Evolutionary conservation across 2,888 invertebrate species (phyloP).

Genomic region (Drosophila tanythrix): DNA sequence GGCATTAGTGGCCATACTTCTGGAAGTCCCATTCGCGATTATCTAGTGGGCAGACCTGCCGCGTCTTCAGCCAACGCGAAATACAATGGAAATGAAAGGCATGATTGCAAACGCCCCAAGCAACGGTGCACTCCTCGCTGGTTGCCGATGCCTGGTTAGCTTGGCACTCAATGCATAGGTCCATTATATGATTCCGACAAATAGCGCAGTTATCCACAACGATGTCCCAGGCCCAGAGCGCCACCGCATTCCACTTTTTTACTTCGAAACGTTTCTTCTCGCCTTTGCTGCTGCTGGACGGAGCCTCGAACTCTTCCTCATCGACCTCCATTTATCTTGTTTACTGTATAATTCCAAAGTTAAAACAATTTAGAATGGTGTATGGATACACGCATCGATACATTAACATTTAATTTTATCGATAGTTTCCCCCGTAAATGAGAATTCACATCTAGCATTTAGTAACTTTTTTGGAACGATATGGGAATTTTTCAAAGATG

Average conservation of each 20-base stretch:
- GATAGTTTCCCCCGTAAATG: neutral
- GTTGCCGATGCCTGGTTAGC: conserved; percentile 99
- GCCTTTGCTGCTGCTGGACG: conserved; percentile 95
- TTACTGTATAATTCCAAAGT: neutral
- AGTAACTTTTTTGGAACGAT: neutral
- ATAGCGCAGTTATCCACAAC: conserved; percentile 99
- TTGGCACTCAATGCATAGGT: conserved; percentile 99
- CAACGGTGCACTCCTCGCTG: conserved; percentile 99
- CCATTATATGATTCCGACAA: conserved; percentile 99
- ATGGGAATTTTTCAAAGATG: neutral
- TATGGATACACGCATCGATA: neutral
- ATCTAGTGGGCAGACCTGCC: conserved; percentile 99
- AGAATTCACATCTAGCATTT: neutral
- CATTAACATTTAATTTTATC: neutral
- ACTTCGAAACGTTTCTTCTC: conserved; percentile 99
- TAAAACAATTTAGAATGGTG: neutral
- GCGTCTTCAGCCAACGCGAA: conserved; percentile 99
- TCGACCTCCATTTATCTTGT: conserved; percentile 92
- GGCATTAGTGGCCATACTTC: conserved; percentile 90
- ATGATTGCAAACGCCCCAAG: conserved; percentile 99
- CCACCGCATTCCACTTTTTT: conserved; percentile 99
- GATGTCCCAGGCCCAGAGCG: conserved; percentile 99
- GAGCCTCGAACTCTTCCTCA: conserved; percentile 95
- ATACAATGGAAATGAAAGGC: conserved; percentile 99
- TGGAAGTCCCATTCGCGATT: conserved; percentile 99